A percentile compares a stretch with the other conserved stretches of the same genome.
Conservation (phyloP, 2,113 vertebrate genomes). For the Hippocampus zosterae region DNA sequence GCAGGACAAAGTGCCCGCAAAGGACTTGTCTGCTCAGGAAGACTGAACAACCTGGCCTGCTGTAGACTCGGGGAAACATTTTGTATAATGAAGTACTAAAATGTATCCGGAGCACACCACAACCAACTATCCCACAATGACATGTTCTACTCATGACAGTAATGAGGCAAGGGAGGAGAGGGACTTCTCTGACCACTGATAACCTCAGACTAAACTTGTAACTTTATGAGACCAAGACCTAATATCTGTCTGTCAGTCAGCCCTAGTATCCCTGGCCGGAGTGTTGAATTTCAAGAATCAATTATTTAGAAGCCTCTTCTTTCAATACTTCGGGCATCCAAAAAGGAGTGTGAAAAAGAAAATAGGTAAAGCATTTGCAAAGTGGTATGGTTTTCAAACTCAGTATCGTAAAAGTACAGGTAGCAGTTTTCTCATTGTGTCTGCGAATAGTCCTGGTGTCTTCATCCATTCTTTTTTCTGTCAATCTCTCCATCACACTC, state of each 20-base stretch:
- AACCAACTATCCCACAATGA: constrained; percentile 68
- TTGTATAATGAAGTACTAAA: constrained; percentile 76
- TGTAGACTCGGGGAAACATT: constrained; percentile 65
- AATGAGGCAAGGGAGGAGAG: constrained; percentile 73
- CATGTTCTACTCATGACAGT: constrained; percentile 79
- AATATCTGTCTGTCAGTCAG: constrained; percentile 80
- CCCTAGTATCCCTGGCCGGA: constrained; percentile 72
- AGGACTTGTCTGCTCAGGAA: constrained; percentile 48
- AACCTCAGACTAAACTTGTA: constrained; percentile 78
- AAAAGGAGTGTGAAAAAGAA: constrained; percentile 47
- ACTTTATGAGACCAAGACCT: constrained; percentile 76
- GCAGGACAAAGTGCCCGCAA: constrained; percentile 52
- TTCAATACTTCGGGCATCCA: constrained; percentile 70
- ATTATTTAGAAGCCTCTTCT: constrained; percentile 79
- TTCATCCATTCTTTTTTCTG: too few relatives aligned
- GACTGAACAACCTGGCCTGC: constrained; percentile 64
- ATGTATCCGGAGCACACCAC: constrained; percentile 73
- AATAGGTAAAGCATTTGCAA: neutral
- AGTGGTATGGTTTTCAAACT: neutral
- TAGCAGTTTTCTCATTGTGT: too few relatives aligned
- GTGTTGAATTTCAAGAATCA: constrained; percentile 81
- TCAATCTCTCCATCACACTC: too few relatives aligned
- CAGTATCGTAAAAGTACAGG: too few relatives aligned
- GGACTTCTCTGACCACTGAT: constrained; percentile 75
- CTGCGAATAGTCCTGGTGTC: too few relatives aligned